Evolutionary conservation across 2,113 vertebrate genomes (phyloP).

Genomic region (Hyla sarda): DNA sequence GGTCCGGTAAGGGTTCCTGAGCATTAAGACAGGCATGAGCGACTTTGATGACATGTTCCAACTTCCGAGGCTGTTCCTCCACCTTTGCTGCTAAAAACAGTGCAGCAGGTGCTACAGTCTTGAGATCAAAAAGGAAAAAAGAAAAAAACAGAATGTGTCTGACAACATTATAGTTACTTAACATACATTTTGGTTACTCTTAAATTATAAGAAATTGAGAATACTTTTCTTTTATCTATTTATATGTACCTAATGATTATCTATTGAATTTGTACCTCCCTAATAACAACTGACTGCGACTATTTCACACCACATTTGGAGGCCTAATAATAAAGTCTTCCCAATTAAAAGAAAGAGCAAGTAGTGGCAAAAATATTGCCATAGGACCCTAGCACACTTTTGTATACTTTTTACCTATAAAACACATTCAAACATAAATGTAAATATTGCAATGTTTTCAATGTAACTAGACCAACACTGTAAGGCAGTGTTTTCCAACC

Average conservation of each 20-base stretch:
- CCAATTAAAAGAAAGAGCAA: not conserved
- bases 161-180: not conserved
- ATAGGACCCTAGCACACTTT: too few species aligned
- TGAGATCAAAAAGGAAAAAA: not conserved
- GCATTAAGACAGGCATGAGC: conserved; percentile 91
- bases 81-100: conserved; percentile 96
- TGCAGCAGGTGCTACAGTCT: conserved; percentile 90
- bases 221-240: not conserved
- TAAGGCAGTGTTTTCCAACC: too few species aligned
- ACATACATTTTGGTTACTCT: not conserved
- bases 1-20: conserved; percentile 88
- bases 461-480: too few species aligned
- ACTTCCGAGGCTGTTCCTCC: conserved; percentile 94
- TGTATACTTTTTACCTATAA: too few species aligned
- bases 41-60: conserved; percentile 96
- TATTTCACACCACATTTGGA: too few species aligned
- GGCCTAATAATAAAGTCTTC: too few species aligned
- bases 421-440: too few species aligned
- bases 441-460: not conserved
- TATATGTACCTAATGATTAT: too few species aligned
- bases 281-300: not conserved
- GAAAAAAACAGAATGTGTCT: not conserved
- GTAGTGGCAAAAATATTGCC: too few species aligned
- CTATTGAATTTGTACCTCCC: not conserved
- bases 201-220: not conserved